Percentiles rank a stretch among this genome's conserved stretches.
Conservation (phyloP, 2,797 vertebrate genomes). For the Catostomus latipinnis region DNA sequence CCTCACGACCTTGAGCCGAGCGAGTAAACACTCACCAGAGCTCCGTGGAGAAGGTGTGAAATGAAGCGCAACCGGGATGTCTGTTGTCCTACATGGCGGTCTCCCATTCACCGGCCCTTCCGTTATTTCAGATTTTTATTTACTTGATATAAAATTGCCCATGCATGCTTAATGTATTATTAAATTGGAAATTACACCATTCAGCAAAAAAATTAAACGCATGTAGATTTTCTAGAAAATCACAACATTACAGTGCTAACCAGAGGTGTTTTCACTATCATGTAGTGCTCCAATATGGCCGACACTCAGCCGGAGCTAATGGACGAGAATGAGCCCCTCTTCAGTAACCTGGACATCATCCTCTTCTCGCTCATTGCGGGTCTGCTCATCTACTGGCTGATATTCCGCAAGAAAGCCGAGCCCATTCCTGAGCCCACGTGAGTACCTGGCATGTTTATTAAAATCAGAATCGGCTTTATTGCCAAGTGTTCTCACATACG, state of each 20-base stretch:
- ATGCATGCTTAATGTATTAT: background rate
- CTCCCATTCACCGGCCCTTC: too few relatives aligned
- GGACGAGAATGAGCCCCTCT: conserved; percentile 77
- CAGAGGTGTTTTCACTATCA: background rate
- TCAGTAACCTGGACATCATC: conserved; percentile 88
- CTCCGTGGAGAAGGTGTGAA: too few relatives aligned
- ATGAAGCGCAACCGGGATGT: too few relatives aligned
- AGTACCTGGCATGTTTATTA: conserved; percentile 61
- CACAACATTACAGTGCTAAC: background rate
- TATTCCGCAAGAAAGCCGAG: conserved; percentile 92
- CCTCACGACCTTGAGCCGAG: too few relatives aligned
- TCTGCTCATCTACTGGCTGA: conserved; percentile 88
- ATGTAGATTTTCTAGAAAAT: background rate
- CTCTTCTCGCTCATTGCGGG: conserved; percentile 88
- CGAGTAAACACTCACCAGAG: too few relatives aligned
- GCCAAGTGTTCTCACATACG: too few relatives aligned
- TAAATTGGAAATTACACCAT: background rate
- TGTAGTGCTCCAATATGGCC: conserved; percentile 68
- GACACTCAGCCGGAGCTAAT: conserved; percentile 65
- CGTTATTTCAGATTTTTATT: background rate
- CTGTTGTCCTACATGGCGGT: too few relatives aligned
- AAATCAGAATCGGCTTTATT: background rate
- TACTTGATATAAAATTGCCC: background rate
- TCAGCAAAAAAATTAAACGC: too few relatives aligned
- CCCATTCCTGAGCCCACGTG: conserved; percentile 84